These are phyloP conservation scores for Oryzias celebensis DNA, from an alignment of 2,113 vertebrate species.

Conservation along the genomic window DNA sequence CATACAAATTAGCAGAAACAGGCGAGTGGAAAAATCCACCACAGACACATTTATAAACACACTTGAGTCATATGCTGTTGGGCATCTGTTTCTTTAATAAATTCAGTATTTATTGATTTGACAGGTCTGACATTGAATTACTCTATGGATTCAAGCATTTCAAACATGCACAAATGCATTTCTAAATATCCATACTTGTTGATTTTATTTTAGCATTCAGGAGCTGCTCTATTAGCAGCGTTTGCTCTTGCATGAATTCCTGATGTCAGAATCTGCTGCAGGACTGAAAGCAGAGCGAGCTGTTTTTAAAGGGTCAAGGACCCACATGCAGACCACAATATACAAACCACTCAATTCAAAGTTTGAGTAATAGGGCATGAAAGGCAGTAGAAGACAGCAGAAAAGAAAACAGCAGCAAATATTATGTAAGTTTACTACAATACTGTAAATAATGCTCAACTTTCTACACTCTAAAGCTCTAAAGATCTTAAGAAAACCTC, in stretches of 20 bases:
- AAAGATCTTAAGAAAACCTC: not conserved
- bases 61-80: constrained; percentile 65
- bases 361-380: too few relatives aligned
- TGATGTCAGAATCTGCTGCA: constrained; percentile 6
- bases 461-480: too few relatives aligned
- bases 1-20: constrained; percentile 65
- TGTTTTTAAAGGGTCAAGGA: constrained; percentile 3
- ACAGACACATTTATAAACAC: constrained; percentile 25
- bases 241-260: constrained; percentile 20
- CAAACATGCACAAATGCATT: constrained; percentile 29
- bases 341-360: not conserved
- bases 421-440: too few relatives aligned
- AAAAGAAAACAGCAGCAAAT: too few relatives aligned
- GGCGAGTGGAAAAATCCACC: constrained; percentile 47
- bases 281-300: constrained; percentile 17
- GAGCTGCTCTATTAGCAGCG: constrained; percentile 42
- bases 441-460: too few relatives aligned
- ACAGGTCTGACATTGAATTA: constrained; percentile 64
- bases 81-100: constrained; percentile 69
- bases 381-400: too few relatives aligned
- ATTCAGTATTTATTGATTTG: constrained; percentile 65
- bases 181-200: constrained; percentile 56
- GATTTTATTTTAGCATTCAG: constrained; percentile 60
- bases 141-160: constrained; percentile 60
- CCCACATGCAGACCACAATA: constrained; percentile 1